Evolutionary conservation across 2,888 invertebrate genomes (phyloP).

Genomic region (Platerodrilus igneus): DNA sequence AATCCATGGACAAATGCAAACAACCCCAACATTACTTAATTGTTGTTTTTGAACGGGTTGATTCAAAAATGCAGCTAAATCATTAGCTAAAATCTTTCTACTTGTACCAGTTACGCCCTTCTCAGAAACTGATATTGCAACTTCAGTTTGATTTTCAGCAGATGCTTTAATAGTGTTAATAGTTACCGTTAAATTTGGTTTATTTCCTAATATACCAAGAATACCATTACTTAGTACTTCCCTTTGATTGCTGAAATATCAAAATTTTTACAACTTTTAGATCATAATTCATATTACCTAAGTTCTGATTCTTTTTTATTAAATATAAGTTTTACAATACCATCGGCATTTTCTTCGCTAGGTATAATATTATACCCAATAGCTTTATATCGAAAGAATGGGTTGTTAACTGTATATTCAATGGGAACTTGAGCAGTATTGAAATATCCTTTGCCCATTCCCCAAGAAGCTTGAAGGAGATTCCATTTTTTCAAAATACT

Average conservation of each 20-base stretch:
- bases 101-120: slow-evolving; percentile 61
- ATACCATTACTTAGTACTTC: slow-evolving; percentile 64
- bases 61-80: slow-evolving; percentile 65
- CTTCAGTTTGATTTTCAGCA: slow-evolving; percentile 74
- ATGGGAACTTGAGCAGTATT: slow-evolving; percentile 71
- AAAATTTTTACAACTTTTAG: slow-evolving; percentile 25
- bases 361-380: slow-evolving; percentile 90
- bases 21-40: slow-evolving; percentile 67
- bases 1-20: slow-evolving; percentile 66
- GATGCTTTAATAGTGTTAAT: slow-evolving; percentile 75
- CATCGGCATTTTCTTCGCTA: slow-evolving; percentile 83
- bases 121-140: slow-evolving; percentile 67
- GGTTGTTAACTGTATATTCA: slow-evolving; percentile 83
- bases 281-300: slow-evolving; percentile 49
- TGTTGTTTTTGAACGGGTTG: slow-evolving; percentile 68
- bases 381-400: slow-evolving; percentile 89
- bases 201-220: slow-evolving; percentile 72
- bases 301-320: slow-evolving; percentile 78
- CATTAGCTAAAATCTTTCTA: slow-evolving; percentile 67
- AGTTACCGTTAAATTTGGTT: slow-evolving; percentile 74
- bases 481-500: slow-evolving; percentile 92
- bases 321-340: slow-evolving; percentile 80
- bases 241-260: slow-evolving; percentile 58
- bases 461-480: slow-evolving; percentile 86
- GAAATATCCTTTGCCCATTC: slow-evolving; percentile 79